A percentile compares a stretch with the other conserved stretches of the same genome.
Evolutionary conservation across 2,797 vertebrate species (phyloP).

Genomic region (Lagodon rhomboides): DNA sequence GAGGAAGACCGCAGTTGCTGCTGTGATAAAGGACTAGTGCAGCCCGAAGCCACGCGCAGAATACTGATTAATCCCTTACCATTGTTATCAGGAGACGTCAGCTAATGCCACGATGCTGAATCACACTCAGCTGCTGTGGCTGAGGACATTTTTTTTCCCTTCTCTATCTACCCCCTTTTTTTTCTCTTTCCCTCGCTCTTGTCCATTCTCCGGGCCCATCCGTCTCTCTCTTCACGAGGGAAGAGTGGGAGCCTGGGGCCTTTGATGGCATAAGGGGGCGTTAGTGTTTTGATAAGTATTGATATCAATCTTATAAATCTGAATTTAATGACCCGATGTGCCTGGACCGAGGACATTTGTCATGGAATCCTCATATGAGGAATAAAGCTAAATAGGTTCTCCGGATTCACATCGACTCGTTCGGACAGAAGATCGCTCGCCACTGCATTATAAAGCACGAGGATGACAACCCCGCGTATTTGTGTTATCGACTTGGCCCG

Average conservation of each 20-base stretch:
- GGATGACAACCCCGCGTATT: constrained; percentile 23
- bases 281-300: constrained; percentile 81
- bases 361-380: constrained; percentile 68
- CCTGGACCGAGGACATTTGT: constrained; percentile 70
- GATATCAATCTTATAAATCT: constrained; percentile 81
- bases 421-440: constrained; percentile 46
- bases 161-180: constrained; percentile 48
- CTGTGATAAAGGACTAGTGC: constrained; percentile 77
- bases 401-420: constrained; percentile 57
- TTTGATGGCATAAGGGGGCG: constrained; percentile 65
- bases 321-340: constrained; percentile 77
- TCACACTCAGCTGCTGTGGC: constrained; percentile 48
- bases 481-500: constrained; percentile 38
- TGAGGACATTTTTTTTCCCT: constrained; percentile 57
- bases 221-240: constrained; percentile 63
- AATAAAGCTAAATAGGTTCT: constrained; percentile 68
- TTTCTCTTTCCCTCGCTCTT: constrained; percentile 51
- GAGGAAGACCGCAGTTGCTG: constrained; percentile 69
- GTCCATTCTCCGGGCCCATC: constrained; percentile 57
- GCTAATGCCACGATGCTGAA: constrained; percentile 70
- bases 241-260: constrained; percentile 63
- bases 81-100: constrained; percentile 78
- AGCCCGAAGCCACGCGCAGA: constrained; percentile 61
- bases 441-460: constrained; percentile 32
- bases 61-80: constrained; percentile 80